A percentile compares a stretch with the other conserved stretches of the same genome.
phyloP scores from a whole-genome alignment of 2,797 vertebrate genomes.

The Hephaestus fuliginosus region DNA sequence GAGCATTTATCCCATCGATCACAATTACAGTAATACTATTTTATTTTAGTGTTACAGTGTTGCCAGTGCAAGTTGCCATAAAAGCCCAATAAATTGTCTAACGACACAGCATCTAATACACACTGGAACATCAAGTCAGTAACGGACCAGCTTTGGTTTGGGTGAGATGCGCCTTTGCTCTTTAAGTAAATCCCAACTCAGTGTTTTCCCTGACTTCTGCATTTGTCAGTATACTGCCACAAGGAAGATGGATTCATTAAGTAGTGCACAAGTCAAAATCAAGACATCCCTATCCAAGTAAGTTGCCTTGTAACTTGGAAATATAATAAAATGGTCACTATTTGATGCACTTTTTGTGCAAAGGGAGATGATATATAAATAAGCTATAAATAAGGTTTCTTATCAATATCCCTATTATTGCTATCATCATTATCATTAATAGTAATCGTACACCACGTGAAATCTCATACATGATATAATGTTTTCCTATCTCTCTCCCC shows the following conservation, averaged over 20 bases:
- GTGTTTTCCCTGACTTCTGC: not conserved
- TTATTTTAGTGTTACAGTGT: not conserved
- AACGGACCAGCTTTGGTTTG: conserved; percentile 13
- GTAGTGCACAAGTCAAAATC: not conserved
- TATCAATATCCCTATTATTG: not conserved
- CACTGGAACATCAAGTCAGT: not conserved
- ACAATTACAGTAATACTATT: not conserved
- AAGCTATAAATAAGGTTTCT: not conserved
- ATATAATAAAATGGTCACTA: not conserved
- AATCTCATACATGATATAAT: not conserved
- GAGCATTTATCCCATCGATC: not conserved
- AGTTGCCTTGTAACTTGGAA: not conserved
- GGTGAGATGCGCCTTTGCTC: not conserved
- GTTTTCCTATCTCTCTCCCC: not conserved
- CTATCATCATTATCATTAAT: not conserved
- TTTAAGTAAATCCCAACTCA: too few relatives aligned
- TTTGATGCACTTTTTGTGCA: too few relatives aligned
- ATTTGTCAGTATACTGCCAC: not conserved
- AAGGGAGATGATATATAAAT: too few relatives aligned
- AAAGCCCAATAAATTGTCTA: conserved; percentile 2
- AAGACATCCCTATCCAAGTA: not conserved
- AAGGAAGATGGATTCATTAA: not conserved
- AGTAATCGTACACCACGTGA: not conserved
- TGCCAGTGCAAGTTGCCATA: not conserved
- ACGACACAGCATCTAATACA: conserved; percentile 1